Percentiles rank a stretch among this genome's conserved stretches.
Evolutionary conservation across 1,140 invertebrate genomes (phyloP).

Genomic region (Potamilus streckersoni): DNA sequence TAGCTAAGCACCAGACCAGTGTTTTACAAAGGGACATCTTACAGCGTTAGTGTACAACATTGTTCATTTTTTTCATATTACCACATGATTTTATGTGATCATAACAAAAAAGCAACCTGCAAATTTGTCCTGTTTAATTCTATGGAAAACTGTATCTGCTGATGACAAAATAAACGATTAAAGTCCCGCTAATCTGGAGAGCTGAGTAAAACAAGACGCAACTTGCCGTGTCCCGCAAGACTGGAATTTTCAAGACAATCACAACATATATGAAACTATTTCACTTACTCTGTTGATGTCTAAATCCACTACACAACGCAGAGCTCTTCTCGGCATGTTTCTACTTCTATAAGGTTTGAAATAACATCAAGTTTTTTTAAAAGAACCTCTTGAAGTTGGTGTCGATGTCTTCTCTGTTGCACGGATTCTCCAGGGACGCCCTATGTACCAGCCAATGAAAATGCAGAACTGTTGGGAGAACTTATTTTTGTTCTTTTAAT

Average conservation of each 20-base stretch:
- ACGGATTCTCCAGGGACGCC: no score
- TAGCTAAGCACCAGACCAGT: no score
- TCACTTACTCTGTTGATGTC: constrained; percentile 54
- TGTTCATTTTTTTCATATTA: not conserved
- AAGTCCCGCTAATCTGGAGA: not conserved
- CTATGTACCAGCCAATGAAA: no score
- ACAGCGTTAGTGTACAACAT: not conserved
- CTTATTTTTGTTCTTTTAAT: no score
- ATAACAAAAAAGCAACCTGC: not conserved
- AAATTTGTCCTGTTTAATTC: not conserved
- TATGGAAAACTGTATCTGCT: constrained; percentile 1
- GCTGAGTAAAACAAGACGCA: constrained; percentile 15
- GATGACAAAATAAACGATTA: not conserved
- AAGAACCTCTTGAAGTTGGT: no score
- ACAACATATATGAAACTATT: constrained; percentile 5
- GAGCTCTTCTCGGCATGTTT: constrained; percentile 58
- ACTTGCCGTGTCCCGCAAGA: constrained; percentile 8
- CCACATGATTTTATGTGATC: not conserved
- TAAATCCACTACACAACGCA: constrained; percentile 60
- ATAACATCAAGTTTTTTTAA: no score
- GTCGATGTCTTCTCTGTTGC: no score
- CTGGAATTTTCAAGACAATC: constrained; percentile 10
- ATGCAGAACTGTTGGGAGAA: no score
- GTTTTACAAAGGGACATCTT: not conserved
- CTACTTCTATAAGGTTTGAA: not conserved